phyloP scores from a whole-genome alignment of 2,797 vertebrate genomes.

The Synaphobranchus kaupii region DNA sequence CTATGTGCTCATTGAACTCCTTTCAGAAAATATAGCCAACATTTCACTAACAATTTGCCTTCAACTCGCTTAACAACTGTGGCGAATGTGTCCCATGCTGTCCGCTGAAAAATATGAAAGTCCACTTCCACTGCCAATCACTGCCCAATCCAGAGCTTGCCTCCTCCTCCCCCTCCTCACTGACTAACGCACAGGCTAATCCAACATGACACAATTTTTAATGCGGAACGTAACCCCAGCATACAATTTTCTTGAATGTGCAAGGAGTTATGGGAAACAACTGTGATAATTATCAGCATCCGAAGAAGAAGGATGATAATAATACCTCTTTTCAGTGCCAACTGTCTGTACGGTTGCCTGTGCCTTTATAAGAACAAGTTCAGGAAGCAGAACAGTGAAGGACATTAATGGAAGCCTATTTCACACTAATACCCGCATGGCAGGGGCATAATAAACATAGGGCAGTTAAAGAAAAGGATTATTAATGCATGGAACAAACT shows the following conservation, averaged over 20 bases:
- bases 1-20: background rate
- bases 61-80: background rate
- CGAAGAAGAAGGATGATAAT: background rate
- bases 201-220: background rate
- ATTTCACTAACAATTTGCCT: background rate
- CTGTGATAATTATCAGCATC: constrained; percentile 50
- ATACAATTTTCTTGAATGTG: background rate
- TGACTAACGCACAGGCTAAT: constrained; percentile 11
- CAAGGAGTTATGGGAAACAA: constrained; percentile 40
- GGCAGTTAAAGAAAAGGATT: constrained; percentile 28
- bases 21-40: background rate
- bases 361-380: constrained; percentile 45
- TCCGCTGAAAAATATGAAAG: background rate
- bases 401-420: constrained; percentile 30
- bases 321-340: background rate
- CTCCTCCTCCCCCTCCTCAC: background rate
- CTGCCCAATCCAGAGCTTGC: background rate
- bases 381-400: constrained; percentile 22
- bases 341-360: constrained; percentile 4
- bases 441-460: background rate
- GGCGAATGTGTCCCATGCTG: background rate
- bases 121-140: background rate
- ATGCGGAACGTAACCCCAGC: background rate
- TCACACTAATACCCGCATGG: constrained; percentile 27
- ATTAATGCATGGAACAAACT: constrained; percentile 46